Evolutionary conservation across 1,140 invertebrate species (phyloP), one percentile per base, ranked within the genome.

Genomic region (Limonius californicus): DNA sequence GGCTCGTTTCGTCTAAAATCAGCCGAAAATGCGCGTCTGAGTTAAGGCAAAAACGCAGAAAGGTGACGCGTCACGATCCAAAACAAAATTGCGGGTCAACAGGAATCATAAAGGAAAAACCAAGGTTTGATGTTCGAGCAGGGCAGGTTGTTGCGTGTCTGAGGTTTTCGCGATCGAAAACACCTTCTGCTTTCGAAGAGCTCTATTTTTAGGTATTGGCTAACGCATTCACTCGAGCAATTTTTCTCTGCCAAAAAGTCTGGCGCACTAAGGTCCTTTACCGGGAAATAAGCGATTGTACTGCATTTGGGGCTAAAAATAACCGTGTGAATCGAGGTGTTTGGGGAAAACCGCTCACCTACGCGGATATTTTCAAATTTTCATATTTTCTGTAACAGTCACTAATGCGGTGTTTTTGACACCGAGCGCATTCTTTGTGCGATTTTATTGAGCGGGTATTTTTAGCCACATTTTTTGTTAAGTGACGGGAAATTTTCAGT

Each of bases 141-240:
- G 16, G 9, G 16, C 16, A 15, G 19, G 8, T 18, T 50, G 45
- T 3, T 16, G 16, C 15, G 16, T 19, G 4, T 50, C 14, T 43
- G 15, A 1, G 16, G 2, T 50, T 50, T 16, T 18, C 2, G n/a
- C 8, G 8, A 21, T 19, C 19, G 14, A 21, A 50, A 50, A 50
- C 14, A 50, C 8, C 15, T 21, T 21, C 16, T 55, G 14, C 3
- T 23, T 14, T 8, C 53, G 16, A 55, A 9, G 2, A n/a, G 2
- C 6, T 30, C 14, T 55, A 55, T 55, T 55, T 55, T 55, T 55
- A 55, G 53, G 15, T 55, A 30, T 32, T 32, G 50, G 15, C 42
- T 45, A 45, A 45, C 9, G 9, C 23, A 27, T 27, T 27, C 23
- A 27, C 23, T 54, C 15, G 2, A 21, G 3, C 2, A 15, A 1